Base-by-base conservation (phyloP, 2,888 invertebrate species). In the Zygaena filipendulae region DNA sequence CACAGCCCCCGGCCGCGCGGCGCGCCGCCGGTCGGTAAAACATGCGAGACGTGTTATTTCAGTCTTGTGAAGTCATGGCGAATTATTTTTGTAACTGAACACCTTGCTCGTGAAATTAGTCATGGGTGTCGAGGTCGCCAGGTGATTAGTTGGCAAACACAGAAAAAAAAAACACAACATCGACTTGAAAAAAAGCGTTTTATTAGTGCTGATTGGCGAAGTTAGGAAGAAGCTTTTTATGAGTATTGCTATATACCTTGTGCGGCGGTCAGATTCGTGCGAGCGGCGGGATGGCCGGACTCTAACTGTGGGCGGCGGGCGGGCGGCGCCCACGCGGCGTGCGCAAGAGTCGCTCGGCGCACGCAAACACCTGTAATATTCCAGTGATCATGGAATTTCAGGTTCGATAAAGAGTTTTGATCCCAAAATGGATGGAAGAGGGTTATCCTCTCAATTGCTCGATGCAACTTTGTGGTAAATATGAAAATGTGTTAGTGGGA, bases 211-310 rank as follows among this genome's bases (percentile, higher is more conserved):
- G 44, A 53, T 59, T 16, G 16, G 66, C 67, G 68, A 68, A 54
- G 54, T 61, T 62, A 72, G 72, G 71, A 71, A 43, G 44, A 47
- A 47, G 49, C 40, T 49, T 54, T n/a, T 45, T 49, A 34, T 39
- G n/a, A n/a, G 38, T 48, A 47, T 44, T 36, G 43, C 51, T 41
- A 47, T n/a, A 49, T 77, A 77, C 77, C 79, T 79, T 75, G 64
- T 72, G 71, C 71, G 71, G 75, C 77, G 52, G 66, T 63, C 60
- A 56, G 64, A 49, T 64, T 77, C 79, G 79, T 79, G 77, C 71
- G 77, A 75, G 71, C 72, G 71, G 74, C 68, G 61, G 57, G 66
- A 59, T 45, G 52, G 77, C 77, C 77, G 57, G 62, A 53, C 69
- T 74, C 67, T 72, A 45, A 79, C 79, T 79, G 74, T 68, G 34